These are phyloP conservation scores for Acridotheres tristis DNA, from an alignment of 2,797 vertebrate genomes.

Conservation along the genomic window DNA sequence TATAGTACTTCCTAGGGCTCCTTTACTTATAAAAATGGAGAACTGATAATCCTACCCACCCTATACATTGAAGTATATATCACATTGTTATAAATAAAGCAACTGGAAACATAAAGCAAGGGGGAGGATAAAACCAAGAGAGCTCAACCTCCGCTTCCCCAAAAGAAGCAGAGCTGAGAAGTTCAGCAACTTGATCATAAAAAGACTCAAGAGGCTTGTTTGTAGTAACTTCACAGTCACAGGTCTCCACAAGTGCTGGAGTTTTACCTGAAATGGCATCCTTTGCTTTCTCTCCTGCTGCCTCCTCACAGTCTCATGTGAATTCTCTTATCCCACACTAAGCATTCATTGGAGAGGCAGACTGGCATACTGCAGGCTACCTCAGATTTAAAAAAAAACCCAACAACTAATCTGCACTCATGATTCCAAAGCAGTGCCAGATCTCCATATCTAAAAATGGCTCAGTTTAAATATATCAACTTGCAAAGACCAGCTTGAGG, in stretches of 20 bases:
- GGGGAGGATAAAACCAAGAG: neutral
- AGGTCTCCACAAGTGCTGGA: neutral
- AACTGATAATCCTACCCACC: neutral
- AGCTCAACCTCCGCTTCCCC: neutral
- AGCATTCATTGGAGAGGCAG: neutral
- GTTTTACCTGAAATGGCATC: neutral
- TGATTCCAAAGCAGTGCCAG: neutral
- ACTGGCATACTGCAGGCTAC: neutral
- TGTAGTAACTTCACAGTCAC: neutral
- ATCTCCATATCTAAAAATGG: neutral
- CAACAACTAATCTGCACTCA: neutral
- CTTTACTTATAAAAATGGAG: neutral
- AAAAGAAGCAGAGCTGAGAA: neutral
- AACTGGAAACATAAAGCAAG: neutral
- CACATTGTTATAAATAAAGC: neutral
- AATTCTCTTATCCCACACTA: neutral
- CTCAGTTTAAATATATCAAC: neutral
- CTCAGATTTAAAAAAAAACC: neutral
- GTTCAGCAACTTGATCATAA: neutral
- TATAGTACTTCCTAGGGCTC: neutral
- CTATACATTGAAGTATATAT: neutral
- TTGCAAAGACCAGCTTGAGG: neutral
- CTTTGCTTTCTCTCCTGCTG: neutral
- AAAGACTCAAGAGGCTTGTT: neutral
- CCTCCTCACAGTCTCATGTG: neutral